A percentile compares a stretch with the other conserved stretches of the same genome.
Evolutionary conservation across 2,797 vertebrate species (phyloP).

Genomic region (Hapalemur alaotrensis): DNA sequence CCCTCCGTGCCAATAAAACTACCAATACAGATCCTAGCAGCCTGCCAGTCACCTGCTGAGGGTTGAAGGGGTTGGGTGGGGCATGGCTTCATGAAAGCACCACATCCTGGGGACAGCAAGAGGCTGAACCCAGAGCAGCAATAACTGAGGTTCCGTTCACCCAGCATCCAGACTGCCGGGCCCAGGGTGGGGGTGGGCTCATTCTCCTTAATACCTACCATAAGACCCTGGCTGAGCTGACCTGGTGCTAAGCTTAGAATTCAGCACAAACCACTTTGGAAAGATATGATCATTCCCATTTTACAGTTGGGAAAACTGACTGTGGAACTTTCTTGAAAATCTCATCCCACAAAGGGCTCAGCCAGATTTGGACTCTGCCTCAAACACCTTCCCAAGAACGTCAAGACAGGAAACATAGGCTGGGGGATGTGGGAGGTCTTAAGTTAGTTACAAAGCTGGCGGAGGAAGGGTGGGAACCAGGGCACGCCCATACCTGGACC

Average conservation of each 20-base stretch:
- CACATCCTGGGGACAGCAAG: background rate
- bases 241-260: background rate
- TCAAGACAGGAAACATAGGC: background rate
- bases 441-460: background rate
- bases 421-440: background rate
- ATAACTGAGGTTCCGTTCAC: background rate
- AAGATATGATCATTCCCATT: background rate
- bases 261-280: background rate
- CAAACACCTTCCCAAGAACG: background rate
- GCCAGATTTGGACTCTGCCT: background rate
- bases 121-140: background rate
- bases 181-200: background rate
- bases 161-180: background rate
- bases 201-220: background rate
- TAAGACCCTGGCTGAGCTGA: background rate
- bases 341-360: background rate
- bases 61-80: background rate
- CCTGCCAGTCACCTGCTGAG: background rate
- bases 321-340: background rate
- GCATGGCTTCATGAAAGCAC: background rate
- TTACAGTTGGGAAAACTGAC: background rate
- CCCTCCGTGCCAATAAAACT: conserved; percentile 62
- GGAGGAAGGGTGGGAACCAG: background rate
- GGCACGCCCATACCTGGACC: background rate
- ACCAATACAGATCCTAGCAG: background rate